Evolutionary conservation across 2,113 vertebrate genomes (phyloP).

Genomic region (Notothenia rossii): DNA sequence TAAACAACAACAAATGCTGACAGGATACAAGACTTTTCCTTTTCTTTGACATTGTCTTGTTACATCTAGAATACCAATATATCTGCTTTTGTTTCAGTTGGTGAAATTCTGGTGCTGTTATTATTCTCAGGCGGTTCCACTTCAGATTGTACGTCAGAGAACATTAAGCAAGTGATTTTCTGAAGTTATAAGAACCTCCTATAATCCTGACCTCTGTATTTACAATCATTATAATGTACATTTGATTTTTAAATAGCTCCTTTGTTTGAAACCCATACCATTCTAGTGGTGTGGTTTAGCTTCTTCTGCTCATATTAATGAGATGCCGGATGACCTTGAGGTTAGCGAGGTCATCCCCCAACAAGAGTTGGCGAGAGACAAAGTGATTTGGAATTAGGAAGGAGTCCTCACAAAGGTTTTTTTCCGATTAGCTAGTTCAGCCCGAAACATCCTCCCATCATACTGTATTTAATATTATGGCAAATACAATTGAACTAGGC

Average conservation of each 20-base stretch:
- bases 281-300: background rate
- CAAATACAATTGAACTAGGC: slow-evolving; percentile 27
- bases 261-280: background rate
- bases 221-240: background rate
- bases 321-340: slow-evolving; percentile 19
- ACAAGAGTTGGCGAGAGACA: slow-evolving; percentile 1
- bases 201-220: background rate
- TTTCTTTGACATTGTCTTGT: slow-evolving; percentile 31
- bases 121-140: no score
- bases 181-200: background rate
- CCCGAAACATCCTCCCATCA: slow-evolving; percentile 19
- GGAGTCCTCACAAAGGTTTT: slow-evolving; percentile 1
- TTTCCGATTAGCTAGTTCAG: slow-evolving; percentile 22
- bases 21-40: slow-evolving; percentile 15
- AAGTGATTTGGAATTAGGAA: slow-evolving; percentile 32
- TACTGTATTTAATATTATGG: slow-evolving; percentile 25
- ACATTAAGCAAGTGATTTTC: no score
- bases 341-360: slow-evolving; percentile 16
- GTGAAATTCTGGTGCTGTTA: background rate
- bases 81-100: slow-evolving; percentile 20
- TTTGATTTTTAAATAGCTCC: background rate
- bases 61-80: slow-evolving; percentile 9
- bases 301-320: slow-evolving; percentile 19
- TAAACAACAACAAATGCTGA: slow-evolving; percentile 10
- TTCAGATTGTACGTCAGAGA: no score